A percentile compares a stretch with the other conserved stretches of the same genome.
These are phyloP conservation scores for Naso thynnoides DNA, from an alignment of 2,797 vertebrate species.

Conservation along the genomic window DNA sequence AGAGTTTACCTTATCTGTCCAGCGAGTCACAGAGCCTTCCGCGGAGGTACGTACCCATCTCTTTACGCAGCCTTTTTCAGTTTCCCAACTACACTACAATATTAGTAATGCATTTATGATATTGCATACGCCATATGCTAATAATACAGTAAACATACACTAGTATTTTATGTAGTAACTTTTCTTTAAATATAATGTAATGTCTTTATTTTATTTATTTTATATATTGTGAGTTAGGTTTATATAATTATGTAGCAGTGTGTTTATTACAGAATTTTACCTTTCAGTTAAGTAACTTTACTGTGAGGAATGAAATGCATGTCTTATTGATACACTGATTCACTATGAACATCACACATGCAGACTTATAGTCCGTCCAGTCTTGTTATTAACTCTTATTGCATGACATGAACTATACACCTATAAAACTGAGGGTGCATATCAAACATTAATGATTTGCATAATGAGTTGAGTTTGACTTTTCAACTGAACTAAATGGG, in stretches of 20 bases:
- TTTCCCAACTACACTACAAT: background rate
- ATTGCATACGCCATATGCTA: no score
- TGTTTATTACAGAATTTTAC: background rate
- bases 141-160: no score
- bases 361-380: background rate
- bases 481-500: background rate
- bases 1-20: conserved; percentile 15
- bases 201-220: no score
- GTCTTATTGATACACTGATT: background rate
- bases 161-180: no score
- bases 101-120: background rate
- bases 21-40: background rate
- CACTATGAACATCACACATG: background rate
- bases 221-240: background rate
- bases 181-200: no score
- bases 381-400: background rate
- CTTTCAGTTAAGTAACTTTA: background rate
- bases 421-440: background rate
- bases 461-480: background rate
- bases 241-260: background rate
- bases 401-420: background rate
- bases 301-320: background rate
- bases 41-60: conserved; percentile 59
- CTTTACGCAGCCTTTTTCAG: background rate
- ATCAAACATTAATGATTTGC: background rate